A percentile compares a stretch with the other conserved stretches of the same genome.
Evolutionary conservation across 2,113 vertebrate species (phyloP).

Genomic region (Ceyx cyanopectus): DNA sequence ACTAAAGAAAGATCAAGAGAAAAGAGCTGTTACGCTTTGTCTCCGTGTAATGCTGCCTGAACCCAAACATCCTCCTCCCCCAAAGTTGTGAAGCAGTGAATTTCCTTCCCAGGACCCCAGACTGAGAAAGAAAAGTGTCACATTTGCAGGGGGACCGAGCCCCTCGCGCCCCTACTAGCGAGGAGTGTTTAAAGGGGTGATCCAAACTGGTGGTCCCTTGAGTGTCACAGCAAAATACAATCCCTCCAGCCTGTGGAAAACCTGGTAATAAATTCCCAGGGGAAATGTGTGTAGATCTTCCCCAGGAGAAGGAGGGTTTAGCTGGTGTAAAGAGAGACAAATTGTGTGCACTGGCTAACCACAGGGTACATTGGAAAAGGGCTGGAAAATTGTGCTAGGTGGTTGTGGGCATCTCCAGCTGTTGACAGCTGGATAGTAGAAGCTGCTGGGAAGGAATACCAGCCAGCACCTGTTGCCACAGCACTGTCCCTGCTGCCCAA

Average conservation of each 20-base stretch:
- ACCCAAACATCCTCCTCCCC: not conserved
- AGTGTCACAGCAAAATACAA: not conserved
- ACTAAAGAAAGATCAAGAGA: not conserved
- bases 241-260: not conserved
- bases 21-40: not conserved
- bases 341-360: not conserved
- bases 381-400: not conserved
- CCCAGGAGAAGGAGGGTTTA: not conserved
- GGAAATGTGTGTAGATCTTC: fast-evolving
- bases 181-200: not conserved
- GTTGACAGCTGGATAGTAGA: not conserved
- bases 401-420: not conserved
- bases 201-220: not conserved
- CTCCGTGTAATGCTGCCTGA: not conserved
- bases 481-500: not conserved
- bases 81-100: not conserved
- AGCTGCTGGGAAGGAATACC: not conserved
- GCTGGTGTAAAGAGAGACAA: not conserved
- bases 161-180: not conserved
- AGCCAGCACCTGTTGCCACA: fast-evolving
- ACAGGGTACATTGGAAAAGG: not conserved
- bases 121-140: not conserved
- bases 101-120: not conserved
- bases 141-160: not conserved
- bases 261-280: not conserved